Percentiles rank a stretch among this genome's conserved stretches.
phyloP scores from a whole-genome alignment of 1,140 invertebrate genomes.

The Drosophila busckii region DNA sequence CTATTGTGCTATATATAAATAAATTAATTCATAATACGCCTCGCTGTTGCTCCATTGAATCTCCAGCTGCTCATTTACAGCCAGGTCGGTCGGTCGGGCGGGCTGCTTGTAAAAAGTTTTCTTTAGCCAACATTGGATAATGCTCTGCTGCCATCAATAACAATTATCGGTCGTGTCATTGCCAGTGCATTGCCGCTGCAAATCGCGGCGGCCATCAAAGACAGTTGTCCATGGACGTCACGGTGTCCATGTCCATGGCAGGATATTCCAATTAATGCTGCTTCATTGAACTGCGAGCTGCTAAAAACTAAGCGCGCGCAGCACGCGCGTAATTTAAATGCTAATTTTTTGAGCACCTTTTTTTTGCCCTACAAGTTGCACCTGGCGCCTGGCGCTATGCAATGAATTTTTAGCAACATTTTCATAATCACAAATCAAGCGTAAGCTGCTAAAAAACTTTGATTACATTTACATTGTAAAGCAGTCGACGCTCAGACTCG shows the following conservation, averaged over 20 bases:
- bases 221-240: constrained; percentile 46
- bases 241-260: constrained; percentile 34
- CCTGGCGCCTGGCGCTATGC: no score
- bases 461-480: constrained; percentile 74
- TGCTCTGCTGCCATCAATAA: constrained; percentile 72
- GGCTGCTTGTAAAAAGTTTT: neutral
- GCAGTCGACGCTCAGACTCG: constrained; percentile 18
- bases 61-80: constrained; percentile 16
- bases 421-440: constrained; percentile 69
- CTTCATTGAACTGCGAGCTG: constrained; percentile 56
- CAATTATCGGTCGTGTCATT: constrained; percentile 41
- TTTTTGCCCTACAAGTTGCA: constrained; percentile 23
- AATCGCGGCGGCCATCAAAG: constrained; percentile 52
- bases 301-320: constrained; percentile 14
- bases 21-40: no score
- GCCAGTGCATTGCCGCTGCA: constrained; percentile 21
- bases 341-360: constrained; percentile 60
- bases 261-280: constrained; percentile 69
- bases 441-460: constrained; percentile 53
- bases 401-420: constrained; percentile 50
- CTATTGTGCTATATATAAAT: no score
- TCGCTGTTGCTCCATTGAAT: neutral
- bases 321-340: constrained; percentile 62
- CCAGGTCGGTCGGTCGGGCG: neutral
- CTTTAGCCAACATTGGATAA: constrained; percentile 34